Evolutionary conservation across 2,888 invertebrate species (phyloP).

Genomic region (Coenonympha glycerion): DNA sequence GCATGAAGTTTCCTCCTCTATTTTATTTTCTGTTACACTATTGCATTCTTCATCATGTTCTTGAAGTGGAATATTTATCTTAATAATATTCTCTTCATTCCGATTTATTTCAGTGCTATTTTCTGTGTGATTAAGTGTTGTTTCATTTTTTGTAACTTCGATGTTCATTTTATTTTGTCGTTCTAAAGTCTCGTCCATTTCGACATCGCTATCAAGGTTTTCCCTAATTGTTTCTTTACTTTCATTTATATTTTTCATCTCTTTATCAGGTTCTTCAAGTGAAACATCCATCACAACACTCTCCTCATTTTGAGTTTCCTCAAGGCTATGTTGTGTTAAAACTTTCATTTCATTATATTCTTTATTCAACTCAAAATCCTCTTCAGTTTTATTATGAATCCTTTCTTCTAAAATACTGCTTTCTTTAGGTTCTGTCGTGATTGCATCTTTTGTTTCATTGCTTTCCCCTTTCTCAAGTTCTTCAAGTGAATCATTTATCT

Average conservation of each 20-base stretch:
- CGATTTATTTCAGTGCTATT: not conserved
- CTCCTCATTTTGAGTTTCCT: not conserved
- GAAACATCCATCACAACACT: not conserved
- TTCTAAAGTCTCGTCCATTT: no score
- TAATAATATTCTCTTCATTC: not conserved
- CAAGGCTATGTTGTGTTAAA: not conserved
- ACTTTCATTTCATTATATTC: not conserved
- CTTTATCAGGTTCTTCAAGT: not conserved
- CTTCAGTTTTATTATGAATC: not conserved
- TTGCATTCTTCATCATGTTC: not conserved
- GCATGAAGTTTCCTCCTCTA: not conserved
- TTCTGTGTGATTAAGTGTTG: no score
- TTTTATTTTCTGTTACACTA: not conserved
- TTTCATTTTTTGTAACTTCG: no score
- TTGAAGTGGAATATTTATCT: not conserved
- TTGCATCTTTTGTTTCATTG: no score
- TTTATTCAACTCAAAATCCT: not conserved
- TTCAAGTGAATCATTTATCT: not conserved
- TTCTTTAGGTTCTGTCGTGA: no score
- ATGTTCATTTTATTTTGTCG: no score
- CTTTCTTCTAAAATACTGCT: no score
- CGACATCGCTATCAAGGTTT: no score
- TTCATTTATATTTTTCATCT: not conserved
- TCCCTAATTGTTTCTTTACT: no score
- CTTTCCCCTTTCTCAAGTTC: no score